phyloP scores from a whole-genome alignment of 2,113 vertebrate genomes.

The Uropsilus gracilis region DNA sequence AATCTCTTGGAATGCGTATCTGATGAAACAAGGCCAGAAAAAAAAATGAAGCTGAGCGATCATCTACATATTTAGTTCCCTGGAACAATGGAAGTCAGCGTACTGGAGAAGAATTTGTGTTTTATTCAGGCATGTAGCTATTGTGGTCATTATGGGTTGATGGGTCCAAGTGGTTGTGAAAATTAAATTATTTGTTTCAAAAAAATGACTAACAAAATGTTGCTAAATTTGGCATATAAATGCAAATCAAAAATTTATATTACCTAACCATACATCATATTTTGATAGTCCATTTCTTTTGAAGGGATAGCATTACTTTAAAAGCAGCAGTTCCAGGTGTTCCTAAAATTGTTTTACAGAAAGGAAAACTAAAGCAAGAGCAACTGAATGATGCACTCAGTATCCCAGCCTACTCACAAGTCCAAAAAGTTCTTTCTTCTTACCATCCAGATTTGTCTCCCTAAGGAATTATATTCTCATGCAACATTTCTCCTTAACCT shows the following conservation, averaged over 20 bases:
- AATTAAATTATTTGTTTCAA: conserved; percentile 59
- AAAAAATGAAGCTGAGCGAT: not conserved
- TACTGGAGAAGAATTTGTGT: not conserved
- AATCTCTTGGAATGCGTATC: conserved; percentile 70
- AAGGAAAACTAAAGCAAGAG: not conserved
- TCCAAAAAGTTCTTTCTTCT: not conserved
- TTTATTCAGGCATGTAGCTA: not conserved
- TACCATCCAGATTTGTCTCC: not conserved
- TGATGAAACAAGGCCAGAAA: conserved; percentile 42
- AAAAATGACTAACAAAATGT: conserved; percentile 18
- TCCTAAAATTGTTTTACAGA: not conserved
- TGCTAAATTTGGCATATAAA: conserved; percentile 30
- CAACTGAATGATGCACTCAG: not conserved
- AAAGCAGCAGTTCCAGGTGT: not conserved
- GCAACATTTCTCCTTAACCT: not conserved
- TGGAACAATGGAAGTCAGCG: not conserved
- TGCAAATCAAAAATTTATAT: conserved; percentile 22
- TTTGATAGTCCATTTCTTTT: conserved; percentile 47
- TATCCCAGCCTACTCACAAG: not conserved
- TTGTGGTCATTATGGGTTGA: not conserved
- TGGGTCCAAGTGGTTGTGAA: conserved; percentile 29
- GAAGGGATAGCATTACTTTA: conserved; percentile 37
- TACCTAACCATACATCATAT: not conserved
- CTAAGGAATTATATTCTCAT: not conserved
- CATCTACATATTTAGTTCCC: not conserved